phyloP scores from a whole-genome alignment of 2,113 vertebrate genomes.

The Calypte anna region DNA sequence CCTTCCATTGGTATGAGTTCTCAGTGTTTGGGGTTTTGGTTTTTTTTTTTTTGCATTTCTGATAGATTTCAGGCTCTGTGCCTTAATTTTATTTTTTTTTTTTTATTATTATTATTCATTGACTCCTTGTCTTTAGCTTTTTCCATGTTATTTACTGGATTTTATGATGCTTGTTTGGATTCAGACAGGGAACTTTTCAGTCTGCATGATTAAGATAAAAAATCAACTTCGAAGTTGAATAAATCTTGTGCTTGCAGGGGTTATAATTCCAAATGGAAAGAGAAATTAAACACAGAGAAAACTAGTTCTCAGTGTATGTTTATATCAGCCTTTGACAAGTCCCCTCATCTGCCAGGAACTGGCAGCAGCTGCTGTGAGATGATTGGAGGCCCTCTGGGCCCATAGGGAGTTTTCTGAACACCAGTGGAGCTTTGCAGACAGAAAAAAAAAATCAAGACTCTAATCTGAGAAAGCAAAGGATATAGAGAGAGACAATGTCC shows the following conservation, averaged over 20 bases:
- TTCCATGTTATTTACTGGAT: background rate
- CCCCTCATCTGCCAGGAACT: background rate
- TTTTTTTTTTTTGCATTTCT: background rate
- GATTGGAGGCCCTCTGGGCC: background rate
- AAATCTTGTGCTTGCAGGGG: background rate
- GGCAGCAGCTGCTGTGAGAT: background rate
- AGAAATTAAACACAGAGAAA: background rate
- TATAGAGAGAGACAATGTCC: background rate
- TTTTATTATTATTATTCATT: background rate
- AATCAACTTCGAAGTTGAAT: background rate
- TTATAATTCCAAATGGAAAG: background rate
- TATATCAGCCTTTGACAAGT: background rate
- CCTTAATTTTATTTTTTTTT: background rate
- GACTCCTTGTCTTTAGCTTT: background rate
- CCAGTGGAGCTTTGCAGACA: background rate
- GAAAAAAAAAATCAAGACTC: background rate
- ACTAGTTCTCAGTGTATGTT: background rate
- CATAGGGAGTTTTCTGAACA: background rate
- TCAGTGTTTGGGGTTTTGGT: background rate
- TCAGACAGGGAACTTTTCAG: background rate
- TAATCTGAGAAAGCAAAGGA: background rate
- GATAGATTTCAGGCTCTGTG: background rate
- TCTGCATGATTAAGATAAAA: background rate
- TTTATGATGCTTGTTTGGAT: background rate
- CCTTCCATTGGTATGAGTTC: background rate